phyloP scores from a whole-genome alignment of 2,888 invertebrate genomes.

The Cremastobaeus sp. region DNA sequence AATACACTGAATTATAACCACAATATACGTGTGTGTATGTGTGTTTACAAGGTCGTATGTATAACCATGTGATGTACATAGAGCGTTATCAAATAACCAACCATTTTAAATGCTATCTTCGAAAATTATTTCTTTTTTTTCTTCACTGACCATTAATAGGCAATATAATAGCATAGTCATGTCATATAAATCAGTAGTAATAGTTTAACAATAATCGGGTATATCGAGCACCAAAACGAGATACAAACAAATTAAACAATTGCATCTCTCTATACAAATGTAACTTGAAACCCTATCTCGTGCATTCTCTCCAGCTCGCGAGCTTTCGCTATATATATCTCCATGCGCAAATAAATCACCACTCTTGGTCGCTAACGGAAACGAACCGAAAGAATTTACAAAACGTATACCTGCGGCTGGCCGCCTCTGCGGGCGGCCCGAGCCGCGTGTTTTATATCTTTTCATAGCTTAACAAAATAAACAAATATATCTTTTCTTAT shows the following conservation, averaged over 20 bases:
- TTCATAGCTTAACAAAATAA: slow-evolving; percentile 49
- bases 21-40: slow-evolving; percentile 67
- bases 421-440: neutral
- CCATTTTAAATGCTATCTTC: slow-evolving; percentile 72
- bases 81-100: slow-evolving; percentile 73
- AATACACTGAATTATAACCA: slow-evolving; percentile 78
- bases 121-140: slow-evolving; percentile 65
- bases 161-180: slow-evolving; percentile 72
- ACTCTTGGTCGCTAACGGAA: slow-evolving; percentile 31
- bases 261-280: slow-evolving; percentile 62
- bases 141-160: slow-evolving; percentile 73
- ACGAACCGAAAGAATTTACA: slow-evolving; percentile 41
- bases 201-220: slow-evolving; percentile 71
- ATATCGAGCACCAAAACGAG: slow-evolving; percentile 76
- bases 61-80: slow-evolving; percentile 71
- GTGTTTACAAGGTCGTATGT: slow-evolving; percentile 70
- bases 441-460: neutral
- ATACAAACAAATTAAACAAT: slow-evolving; percentile 67
- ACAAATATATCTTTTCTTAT: slow-evolving; percentile 43
- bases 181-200: slow-evolving; percentile 71
- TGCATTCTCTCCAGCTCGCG: slow-evolving; percentile 25
- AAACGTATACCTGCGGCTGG: slow-evolving; percentile 15
- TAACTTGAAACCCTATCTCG: slow-evolving; percentile 47
- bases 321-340: slow-evolving; percentile 16
- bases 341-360: slow-evolving; percentile 31